Conservation (phyloP, 2,888 invertebrate genomes). For the Cephus sareptanus region DNA sequence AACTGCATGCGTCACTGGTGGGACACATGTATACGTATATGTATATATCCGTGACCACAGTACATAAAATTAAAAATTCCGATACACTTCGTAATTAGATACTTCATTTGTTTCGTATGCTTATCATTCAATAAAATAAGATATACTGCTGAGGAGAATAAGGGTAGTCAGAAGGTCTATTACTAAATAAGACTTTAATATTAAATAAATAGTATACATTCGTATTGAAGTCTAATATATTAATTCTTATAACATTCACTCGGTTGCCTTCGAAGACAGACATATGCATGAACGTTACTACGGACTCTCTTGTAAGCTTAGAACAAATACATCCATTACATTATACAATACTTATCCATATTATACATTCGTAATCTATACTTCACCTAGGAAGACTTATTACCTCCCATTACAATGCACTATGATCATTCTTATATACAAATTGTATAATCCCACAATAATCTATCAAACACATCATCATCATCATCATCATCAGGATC, state of each 20-base stretch:
- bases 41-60: too few species aligned
- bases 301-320: neutral
- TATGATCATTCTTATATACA: neutral
- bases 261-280: neutral
- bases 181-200: neutral
- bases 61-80: neutral
- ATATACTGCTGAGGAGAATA: neutral
- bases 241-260: neutral
- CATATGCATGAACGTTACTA: neutral
- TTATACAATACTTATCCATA: neutral
- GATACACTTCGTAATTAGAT: neutral
- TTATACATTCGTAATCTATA: neutral
- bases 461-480: neutral
- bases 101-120: neutral
- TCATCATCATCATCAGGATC: neutral
- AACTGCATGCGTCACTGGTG: neutral
- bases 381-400: neutral
- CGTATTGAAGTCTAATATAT: neutral
- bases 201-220: constrained; percentile 5
- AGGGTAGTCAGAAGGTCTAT: neutral
- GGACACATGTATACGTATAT: neutral
- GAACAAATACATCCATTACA: neutral
- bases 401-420: neutral
- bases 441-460: neutral
- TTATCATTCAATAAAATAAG: too few species aligned